Conservation (phyloP, 2,888 invertebrate species). For the Lycocerus yunnanus region DNA sequence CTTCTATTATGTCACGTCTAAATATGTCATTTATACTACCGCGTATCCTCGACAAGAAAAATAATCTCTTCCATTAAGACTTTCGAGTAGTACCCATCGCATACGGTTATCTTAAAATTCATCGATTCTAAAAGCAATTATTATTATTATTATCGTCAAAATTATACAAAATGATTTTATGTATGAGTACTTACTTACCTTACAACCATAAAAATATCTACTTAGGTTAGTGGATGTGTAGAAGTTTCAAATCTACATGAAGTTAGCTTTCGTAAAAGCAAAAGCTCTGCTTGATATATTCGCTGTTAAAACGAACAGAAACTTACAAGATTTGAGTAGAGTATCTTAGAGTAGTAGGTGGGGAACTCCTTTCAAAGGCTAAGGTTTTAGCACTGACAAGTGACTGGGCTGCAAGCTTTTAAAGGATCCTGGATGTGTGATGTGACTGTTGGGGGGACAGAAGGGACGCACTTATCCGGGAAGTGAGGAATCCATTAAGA, state of each 20-base stretch:
- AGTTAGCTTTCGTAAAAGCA: conserved; percentile 42
- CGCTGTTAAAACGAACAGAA: conserved; percentile 47
- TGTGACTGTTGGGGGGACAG: conserved; percentile 40
- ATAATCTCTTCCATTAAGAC: background rate
- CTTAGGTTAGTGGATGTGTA: conserved; percentile 37
- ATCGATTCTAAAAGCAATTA: background rate
- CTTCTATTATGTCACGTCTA: conserved; percentile 23
- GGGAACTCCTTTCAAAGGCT: conserved; percentile 45
- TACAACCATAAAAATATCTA: conserved; percentile 40
- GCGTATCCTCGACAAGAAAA: background rate
- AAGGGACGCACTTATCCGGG: conserved; percentile 46
- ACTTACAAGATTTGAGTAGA: conserved; percentile 48
- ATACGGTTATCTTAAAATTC: background rate
- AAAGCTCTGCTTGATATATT: conserved; percentile 45
- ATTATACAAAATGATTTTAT: too few relatives aligned
- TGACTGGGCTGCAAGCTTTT: conserved; percentile 46
- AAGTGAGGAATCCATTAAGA: conserved; percentile 50
- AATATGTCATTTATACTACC: conserved; percentile 16
- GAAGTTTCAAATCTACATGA: conserved; percentile 44
- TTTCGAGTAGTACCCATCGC: too few relatives aligned
- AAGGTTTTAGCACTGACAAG: conserved; percentile 47
- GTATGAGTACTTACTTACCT: background rate
- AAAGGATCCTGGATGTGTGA: conserved; percentile 44
- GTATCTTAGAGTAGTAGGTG: conserved; percentile 38
- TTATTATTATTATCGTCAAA: too few relatives aligned